phyloP scores from a whole-genome alignment of 2,113 vertebrate genomes.

The Chionodraco myersi region DNA sequence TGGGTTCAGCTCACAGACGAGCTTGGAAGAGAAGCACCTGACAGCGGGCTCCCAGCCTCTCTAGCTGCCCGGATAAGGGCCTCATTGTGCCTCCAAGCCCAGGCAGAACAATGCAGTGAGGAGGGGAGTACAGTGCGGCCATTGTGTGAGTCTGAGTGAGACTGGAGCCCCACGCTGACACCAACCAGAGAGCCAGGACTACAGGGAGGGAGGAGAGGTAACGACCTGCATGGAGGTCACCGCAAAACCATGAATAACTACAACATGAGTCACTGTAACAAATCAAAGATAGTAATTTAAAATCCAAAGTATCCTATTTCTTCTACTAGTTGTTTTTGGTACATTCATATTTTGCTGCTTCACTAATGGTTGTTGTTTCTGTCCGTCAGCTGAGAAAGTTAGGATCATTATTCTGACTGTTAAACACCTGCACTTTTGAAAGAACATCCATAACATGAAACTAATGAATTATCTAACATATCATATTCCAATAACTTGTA shows the following conservation, averaged over 20 bases:
- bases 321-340: background rate
- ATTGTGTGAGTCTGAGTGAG: slow-evolving; percentile 74
- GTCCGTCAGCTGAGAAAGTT: background rate
- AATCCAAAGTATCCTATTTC: background rate
- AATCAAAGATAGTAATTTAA: background rate
- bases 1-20: slow-evolving; percentile 11
- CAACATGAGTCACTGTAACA: background rate
- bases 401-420: background rate
- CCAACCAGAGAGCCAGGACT: slow-evolving; percentile 45
- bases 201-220: slow-evolving; percentile 61
- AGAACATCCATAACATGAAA: no score
- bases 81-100: slow-evolving; percentile 72
- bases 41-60: slow-evolving; percentile 36
- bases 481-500: no score
- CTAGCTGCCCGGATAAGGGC: slow-evolving; percentile 64
- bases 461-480: no score
- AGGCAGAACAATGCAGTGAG: slow-evolving; percentile 70
- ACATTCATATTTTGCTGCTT: background rate
- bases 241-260: background rate
- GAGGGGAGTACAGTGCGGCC: slow-evolving; percentile 72
- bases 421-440: no score
- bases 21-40: slow-evolving; percentile 71
- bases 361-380: background rate
- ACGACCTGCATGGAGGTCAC: slow-evolving; percentile 36
- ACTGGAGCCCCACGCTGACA: slow-evolving; percentile 71